Evolutionary conservation across 2,888 invertebrate genomes (phyloP), one percentile per base, ranked within the genome.

Genomic region (Pogonocherus hispidulus): DNA sequence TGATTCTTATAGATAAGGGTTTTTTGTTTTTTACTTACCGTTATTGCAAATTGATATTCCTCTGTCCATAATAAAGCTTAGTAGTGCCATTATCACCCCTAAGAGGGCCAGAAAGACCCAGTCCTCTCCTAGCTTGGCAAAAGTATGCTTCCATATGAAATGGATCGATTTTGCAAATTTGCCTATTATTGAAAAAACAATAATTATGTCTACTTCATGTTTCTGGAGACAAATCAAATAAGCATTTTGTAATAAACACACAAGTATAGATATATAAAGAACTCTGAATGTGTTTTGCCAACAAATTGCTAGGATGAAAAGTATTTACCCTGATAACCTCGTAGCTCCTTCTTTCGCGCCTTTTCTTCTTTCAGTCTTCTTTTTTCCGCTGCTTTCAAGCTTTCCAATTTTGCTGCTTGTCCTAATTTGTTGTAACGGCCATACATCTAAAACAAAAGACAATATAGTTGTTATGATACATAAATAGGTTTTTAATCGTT

Each of bases 81-180:
- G 89, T 55, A 95, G 87, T 0, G 97, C 98, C 95, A 97, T 97
- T 79, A 97, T 93, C 81, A 97, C 90, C 63, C 98, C 98, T 44
- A 98, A 89, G 11, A 96, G 88, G 0, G 97, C 96, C 78, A 98
- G 88, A 87, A 97, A 98, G 59, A 98, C 93, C 98, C 98, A 98
- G 86, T 98, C 98, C 86, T 98, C 98, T 67, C 97, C 97, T 52
- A 94, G 89, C 76, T 93, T 89, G 37, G 96, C 96, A 82, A 96
- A 93, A 37, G 94, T 93, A 85, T 94, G 92, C 80, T 91, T 89
- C 96, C 96, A 96, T 70, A 94, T 82, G 84, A 90, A 91, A 75
- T 90, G 89, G 73, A 91, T 83, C n/a, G 89, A 85, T 66, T 86
- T 85, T 52, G 88, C 84, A 66, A 87, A 76, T 75, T 88, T 88